A percentile compares a stretch with the other conserved stretches of the same genome.
phyloP scores from a whole-genome alignment of 1,140 invertebrate genomes.

The Lucilia cuprina region DNA sequence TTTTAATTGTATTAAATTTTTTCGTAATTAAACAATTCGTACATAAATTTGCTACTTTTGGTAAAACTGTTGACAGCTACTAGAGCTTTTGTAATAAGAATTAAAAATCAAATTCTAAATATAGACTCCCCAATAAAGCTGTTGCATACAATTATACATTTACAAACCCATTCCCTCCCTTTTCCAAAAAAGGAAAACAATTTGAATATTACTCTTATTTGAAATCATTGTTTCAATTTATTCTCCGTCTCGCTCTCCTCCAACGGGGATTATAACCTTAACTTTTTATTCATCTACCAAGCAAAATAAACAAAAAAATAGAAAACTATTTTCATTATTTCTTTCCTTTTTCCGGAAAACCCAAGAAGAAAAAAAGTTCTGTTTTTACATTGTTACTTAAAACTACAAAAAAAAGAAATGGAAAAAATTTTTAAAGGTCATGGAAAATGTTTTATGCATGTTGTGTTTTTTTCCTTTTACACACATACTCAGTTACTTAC shows the following conservation, averaged over 20 bases:
- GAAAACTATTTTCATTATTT: constrained; percentile 17
- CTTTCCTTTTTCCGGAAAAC: background rate
- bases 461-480: too few species aligned
- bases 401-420: background rate
- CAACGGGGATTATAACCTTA: background rate
- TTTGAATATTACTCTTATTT: background rate
- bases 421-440: constrained; percentile 28
- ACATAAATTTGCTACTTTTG: too few species aligned
- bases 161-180: background rate
- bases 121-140: background rate
- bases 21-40: too few species aligned
- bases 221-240: background rate
- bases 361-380: background rate
- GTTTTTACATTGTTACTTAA: background rate
- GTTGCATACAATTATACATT: constrained; percentile 1
- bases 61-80: too few species aligned
- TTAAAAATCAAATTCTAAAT: background rate
- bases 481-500: background rate
- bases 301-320: background rate
- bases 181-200: background rate
- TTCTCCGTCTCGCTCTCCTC: background rate
- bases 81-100: too few species aligned
- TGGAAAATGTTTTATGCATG: constrained; percentile 17
- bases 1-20: too few species aligned
- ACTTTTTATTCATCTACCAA: background rate